phyloP scores from a whole-genome alignment of 1,140 invertebrate species.

The Nomia melanderi region DNA sequence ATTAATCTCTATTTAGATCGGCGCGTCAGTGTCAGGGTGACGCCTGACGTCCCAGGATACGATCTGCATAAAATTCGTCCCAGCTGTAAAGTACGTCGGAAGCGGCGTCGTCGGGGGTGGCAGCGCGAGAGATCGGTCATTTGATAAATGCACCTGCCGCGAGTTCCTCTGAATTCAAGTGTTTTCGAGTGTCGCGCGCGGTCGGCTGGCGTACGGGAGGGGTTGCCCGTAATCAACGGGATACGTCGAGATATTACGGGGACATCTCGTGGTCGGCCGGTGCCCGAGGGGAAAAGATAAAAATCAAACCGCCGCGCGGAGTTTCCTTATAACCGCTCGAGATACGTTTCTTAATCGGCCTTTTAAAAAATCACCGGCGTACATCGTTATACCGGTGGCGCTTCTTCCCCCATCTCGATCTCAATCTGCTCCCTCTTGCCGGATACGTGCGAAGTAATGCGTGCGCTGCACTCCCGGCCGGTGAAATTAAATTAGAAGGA shows the following conservation, averaged over 20 bases:
- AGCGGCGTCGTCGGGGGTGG: not conserved
- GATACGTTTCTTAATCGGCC: constrained; percentile 40
- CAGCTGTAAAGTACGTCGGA: not conserved
- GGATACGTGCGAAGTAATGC: constrained; percentile 49
- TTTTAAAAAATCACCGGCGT: constrained; percentile 47
- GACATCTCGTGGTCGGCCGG: not conserved
- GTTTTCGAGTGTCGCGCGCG: constrained; percentile 7
- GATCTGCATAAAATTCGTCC: not conserved
- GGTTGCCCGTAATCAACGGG: not conserved
- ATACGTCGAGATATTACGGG: constrained; percentile 14
- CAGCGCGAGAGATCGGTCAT: not conserved
- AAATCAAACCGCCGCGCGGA: not conserved
- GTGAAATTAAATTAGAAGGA: constrained; percentile 66
- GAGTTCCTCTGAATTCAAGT: constrained; percentile 30
- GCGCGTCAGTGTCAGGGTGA: not conserved
- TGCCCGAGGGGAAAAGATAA: not conserved
- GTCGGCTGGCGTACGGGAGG: no score
- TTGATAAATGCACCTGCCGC: constrained; percentile 4
- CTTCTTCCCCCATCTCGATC: constrained; percentile 13
- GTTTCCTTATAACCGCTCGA: not conserved
- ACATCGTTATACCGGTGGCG: constrained; percentile 43
- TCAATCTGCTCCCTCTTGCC: constrained; percentile 17
- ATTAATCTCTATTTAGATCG: constrained; percentile 1
- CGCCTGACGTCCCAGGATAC: not conserved
- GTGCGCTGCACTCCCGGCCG: constrained; percentile 34